phyloP scores from a whole-genome alignment of 2,113 vertebrate genomes.

The Crotalus helleri region DNA sequence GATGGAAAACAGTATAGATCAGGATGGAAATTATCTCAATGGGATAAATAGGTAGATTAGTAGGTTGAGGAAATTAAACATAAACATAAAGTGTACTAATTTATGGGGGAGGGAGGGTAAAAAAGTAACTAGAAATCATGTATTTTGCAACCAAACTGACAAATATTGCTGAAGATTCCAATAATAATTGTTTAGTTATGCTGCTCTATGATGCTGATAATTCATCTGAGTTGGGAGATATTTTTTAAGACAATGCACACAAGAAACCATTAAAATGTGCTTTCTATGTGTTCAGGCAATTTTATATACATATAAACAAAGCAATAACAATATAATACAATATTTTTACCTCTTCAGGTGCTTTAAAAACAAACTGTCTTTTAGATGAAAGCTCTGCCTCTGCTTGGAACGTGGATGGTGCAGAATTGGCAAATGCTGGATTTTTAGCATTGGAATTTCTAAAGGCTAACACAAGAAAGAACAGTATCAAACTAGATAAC shows the following conservation, averaged over 20 bases:
- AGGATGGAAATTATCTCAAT: neutral
- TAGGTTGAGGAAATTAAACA: too few relatives aligned
- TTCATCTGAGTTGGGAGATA: neutral
- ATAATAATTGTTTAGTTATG: neutral
- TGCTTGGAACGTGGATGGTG: slow-evolving; percentile 65
- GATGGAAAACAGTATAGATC: neutral
- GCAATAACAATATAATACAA: neutral
- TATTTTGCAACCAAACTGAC: neutral
- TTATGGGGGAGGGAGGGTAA: neutral
- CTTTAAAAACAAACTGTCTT: slow-evolving; percentile 77
- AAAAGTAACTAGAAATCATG: neutral
- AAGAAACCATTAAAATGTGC: neutral
- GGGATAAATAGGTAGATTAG: neutral
- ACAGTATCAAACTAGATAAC: neutral
- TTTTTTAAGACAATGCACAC: neutral
- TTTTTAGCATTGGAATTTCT: slow-evolving; percentile 1
- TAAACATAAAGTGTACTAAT: too few relatives aligned
- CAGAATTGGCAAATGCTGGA: slow-evolving; percentile 2
- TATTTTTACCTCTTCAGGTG: slow-evolving; percentile 68
- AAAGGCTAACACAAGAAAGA: slow-evolving; percentile 44
- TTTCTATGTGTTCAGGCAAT: neutral
- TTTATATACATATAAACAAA: neutral
- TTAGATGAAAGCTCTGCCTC: slow-evolving; percentile 43
- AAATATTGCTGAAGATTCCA: neutral
- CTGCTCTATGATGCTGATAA: neutral